Conservation (phyloP, 2,888 invertebrate genomes). For the Drosophila antonietae region DNA sequence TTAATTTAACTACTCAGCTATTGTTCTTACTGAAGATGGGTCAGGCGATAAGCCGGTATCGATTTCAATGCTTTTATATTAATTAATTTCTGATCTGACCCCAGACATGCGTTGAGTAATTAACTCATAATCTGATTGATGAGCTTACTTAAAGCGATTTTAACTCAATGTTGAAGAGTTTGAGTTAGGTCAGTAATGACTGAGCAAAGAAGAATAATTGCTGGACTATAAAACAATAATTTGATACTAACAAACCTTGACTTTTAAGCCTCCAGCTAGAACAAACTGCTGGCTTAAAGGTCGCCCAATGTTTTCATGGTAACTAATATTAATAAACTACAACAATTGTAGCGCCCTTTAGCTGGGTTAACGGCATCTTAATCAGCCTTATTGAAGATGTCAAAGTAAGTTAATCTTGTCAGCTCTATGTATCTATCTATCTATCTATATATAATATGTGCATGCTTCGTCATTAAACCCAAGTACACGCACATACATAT, state of each 20-base stretch:
- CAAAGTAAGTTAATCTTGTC: slow-evolving; percentile 75
- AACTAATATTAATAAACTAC: slow-evolving; percentile 34
- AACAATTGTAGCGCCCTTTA: slow-evolving; percentile 74
- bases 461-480: slow-evolving; percentile 53
- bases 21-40: slow-evolving; percentile 30
- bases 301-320: slow-evolving; percentile 4
- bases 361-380: slow-evolving; percentile 74
- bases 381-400: slow-evolving; percentile 61
- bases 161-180: slow-evolving; percentile 11
- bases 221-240: slow-evolving; percentile 4
- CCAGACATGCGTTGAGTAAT: slow-evolving; percentile 45
- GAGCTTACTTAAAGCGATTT: neutral
- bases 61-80: slow-evolving; percentile 36
- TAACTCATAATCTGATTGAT: slow-evolving; percentile 45
- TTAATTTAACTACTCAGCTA: slow-evolving; percentile 14
- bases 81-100: slow-evolving; percentile 57
- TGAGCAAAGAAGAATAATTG: neutral
- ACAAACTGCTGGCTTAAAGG: slow-evolving; percentile 30
- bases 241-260: slow-evolving; percentile 26
- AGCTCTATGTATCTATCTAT: slow-evolving; percentile 17
- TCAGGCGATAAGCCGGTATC: slow-evolving; percentile 31
- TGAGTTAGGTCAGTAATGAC: slow-evolving; percentile 36
- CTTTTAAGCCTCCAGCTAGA: slow-evolving; percentile 22
- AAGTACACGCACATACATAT: slow-evolving; percentile 54
- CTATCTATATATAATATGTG: slow-evolving; percentile 23